Evolutionary conservation across 2,888 invertebrate genomes (phyloP).

Genomic region (Aquatica leii): DNA sequence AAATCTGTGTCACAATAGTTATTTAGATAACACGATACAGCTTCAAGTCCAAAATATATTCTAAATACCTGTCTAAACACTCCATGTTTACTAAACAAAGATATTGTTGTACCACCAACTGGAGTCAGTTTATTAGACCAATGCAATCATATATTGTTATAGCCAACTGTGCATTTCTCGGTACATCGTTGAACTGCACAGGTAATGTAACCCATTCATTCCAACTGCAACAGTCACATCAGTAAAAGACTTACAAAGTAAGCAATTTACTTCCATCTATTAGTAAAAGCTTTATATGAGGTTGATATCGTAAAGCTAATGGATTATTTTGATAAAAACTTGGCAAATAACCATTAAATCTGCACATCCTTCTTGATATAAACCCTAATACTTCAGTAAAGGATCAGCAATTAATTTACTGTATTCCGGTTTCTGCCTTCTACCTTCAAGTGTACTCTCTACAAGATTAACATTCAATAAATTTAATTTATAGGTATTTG

Average conservation of each 20-base stretch:
- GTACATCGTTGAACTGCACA: constrained; percentile 89
- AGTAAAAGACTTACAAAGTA: too few relatives aligned
- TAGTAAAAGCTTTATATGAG: constrained; percentile 91
- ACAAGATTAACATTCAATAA: constrained; percentile 45
- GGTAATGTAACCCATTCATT: constrained; percentile 96
- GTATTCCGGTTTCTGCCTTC: constrained; percentile 85
- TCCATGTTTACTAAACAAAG: constrained; percentile 94
- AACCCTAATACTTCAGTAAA: constrained; percentile 88
- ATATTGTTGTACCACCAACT: constrained; percentile 92
- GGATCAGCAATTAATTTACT: constrained; percentile 88
- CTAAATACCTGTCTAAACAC: constrained; percentile 84
- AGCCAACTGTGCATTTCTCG: constrained; percentile 84
- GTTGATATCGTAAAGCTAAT: constrained; percentile 88
- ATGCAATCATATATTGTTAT: constrained; percentile 93
- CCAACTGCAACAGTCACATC: constrained; percentile 89
- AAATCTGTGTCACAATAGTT: too few relatives aligned
- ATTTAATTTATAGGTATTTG: constrained; percentile 24
- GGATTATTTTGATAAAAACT: constrained; percentile 79
- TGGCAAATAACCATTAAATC: constrained; percentile 90
- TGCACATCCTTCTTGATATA: constrained; percentile 84
- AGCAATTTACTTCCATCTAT: constrained; percentile 93
- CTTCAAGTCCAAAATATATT: too few relatives aligned
- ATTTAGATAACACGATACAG: too few relatives aligned
- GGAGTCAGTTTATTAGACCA: constrained; percentile 84
- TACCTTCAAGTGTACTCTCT: constrained; percentile 95